These are phyloP conservation scores for Venturia canescens DNA, from an alignment of 1,140 invertebrate genomes.

Conservation along the genomic window DNA sequence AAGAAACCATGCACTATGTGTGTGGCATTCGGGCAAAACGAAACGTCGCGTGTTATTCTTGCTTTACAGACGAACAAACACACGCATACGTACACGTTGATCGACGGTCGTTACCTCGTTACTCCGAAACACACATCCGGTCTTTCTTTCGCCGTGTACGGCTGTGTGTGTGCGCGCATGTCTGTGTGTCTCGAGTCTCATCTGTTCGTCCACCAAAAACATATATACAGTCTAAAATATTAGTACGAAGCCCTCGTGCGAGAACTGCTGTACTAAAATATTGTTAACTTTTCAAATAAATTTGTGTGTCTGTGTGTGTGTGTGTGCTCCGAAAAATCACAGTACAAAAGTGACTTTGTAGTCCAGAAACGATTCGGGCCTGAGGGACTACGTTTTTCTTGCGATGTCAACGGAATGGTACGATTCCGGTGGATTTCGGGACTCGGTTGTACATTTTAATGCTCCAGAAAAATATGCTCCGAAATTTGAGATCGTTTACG, in stretches of 20 bases:
- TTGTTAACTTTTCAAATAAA: not conserved
- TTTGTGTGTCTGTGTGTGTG: no score
- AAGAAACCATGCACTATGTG: slow-evolving; percentile 40
- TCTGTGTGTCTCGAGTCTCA: slow-evolving; percentile 10
- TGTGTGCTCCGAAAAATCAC: not conserved
- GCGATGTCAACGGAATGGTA: no score
- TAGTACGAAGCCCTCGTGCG: slow-evolving; percentile 24
- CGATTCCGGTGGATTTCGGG: no score
- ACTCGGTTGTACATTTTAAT: not conserved
- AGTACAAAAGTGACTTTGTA: not conserved
- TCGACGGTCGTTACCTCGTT: slow-evolving; percentile 57
- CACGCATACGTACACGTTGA: slow-evolving; percentile 43
- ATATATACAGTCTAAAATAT: slow-evolving; percentile 35
- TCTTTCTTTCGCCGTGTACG: slow-evolving; percentile 35
- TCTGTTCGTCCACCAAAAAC: slow-evolving; percentile 43
- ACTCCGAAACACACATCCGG: slow-evolving; percentile 57
- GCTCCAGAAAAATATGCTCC: not conserved
- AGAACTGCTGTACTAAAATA: slow-evolving; percentile 25
- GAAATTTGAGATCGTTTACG: not conserved
- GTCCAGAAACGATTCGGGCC: not conserved
- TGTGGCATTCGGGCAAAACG: slow-evolving; percentile 32
- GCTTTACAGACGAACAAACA: slow-evolving; percentile 22
- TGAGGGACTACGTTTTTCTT: no score
- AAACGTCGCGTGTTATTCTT: slow-evolving; percentile 36
- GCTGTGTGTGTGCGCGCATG: not conserved